Evolutionary conservation across 1,140 invertebrate genomes (phyloP).

Genomic region (Ladona fulva): DNA sequence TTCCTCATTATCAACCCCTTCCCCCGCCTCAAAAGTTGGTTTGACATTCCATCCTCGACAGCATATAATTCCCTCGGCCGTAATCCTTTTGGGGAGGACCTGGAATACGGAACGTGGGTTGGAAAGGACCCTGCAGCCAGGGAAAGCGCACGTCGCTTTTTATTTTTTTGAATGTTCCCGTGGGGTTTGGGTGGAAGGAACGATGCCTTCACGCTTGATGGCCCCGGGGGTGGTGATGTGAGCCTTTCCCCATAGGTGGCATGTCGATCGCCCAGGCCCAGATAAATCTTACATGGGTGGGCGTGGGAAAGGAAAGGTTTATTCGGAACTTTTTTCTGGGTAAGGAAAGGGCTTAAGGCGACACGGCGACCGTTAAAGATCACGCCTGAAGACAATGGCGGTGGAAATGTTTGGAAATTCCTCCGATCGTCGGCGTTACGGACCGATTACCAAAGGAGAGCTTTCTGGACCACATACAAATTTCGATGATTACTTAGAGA

Average conservation of each 20-base stretch:
- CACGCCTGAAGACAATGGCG: too few relatives aligned
- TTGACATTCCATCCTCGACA: conserved; percentile 3
- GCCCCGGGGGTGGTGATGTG: neutral
- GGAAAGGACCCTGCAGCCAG: neutral
- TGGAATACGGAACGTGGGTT: neutral
- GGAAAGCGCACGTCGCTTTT: neutral
- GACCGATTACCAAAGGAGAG: too few relatives aligned
- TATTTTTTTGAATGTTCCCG: neutral
- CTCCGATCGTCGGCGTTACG: too few relatives aligned
- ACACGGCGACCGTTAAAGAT: too few relatives aligned
- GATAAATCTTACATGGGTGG: conserved; percentile 2
- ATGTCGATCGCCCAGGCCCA: neutral
- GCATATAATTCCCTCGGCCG: neutral
- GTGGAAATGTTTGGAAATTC: too few relatives aligned
- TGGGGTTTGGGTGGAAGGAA: neutral
- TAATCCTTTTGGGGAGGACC: neutral
- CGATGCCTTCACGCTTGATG: neutral
- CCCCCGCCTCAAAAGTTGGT: neutral
- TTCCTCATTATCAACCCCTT: neutral
- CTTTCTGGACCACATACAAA: too few relatives aligned
- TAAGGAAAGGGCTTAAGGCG: too few relatives aligned
- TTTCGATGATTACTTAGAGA: too few relatives aligned
- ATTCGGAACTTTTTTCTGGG: too few relatives aligned
- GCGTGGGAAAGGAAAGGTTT: neutral
- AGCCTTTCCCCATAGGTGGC: neutral